A percentile compares a stretch with the other conserved stretches of the same genome.
These are phyloP conservation scores for Nothoprocta pentlandii DNA, from an alignment of 2,113 vertebrate species.

Conservation along the genomic window DNA sequence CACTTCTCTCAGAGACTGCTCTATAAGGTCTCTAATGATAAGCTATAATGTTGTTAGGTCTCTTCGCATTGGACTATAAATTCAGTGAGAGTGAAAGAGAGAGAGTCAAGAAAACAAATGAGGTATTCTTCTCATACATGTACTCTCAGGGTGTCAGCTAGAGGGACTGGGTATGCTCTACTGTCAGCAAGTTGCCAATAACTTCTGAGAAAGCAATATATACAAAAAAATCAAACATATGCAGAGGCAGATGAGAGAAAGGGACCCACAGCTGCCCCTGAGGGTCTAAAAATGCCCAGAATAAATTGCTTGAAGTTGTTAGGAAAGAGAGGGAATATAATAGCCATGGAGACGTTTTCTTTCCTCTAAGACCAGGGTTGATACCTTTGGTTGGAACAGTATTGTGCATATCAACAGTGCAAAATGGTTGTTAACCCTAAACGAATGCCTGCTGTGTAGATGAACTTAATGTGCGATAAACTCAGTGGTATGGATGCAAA, in stretches of 20 bases:
- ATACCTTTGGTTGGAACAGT: background rate
- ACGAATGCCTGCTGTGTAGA: background rate
- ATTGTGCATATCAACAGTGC: background rate
- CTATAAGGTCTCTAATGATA: background rate
- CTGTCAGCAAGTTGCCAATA: constrained; percentile 22
- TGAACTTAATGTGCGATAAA: constrained; percentile 14
- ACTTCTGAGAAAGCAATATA: constrained; percentile 7
- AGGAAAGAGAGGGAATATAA: background rate
- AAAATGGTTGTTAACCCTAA: background rate
- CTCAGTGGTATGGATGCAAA: background rate
- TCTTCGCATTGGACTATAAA: constrained; percentile 33
- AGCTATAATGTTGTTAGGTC: constrained; percentile 33
- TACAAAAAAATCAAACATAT: constrained; percentile 25
- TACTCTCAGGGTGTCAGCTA: background rate
- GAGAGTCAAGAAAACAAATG: background rate
- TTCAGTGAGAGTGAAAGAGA: background rate
- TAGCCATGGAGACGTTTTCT: accelerated
- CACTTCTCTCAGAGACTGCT: constrained; percentile 16
- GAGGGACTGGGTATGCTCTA: constrained; percentile 2
- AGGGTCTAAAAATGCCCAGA: background rate
- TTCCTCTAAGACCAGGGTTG: background rate
- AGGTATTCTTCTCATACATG: background rate
- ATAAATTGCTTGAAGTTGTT: background rate
- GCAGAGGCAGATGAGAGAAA: background rate
- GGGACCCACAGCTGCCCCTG: background rate